These are phyloP conservation scores for Panthera leo DNA, from an alignment of 2,113 vertebrate species.

Conservation along the genomic window DNA sequence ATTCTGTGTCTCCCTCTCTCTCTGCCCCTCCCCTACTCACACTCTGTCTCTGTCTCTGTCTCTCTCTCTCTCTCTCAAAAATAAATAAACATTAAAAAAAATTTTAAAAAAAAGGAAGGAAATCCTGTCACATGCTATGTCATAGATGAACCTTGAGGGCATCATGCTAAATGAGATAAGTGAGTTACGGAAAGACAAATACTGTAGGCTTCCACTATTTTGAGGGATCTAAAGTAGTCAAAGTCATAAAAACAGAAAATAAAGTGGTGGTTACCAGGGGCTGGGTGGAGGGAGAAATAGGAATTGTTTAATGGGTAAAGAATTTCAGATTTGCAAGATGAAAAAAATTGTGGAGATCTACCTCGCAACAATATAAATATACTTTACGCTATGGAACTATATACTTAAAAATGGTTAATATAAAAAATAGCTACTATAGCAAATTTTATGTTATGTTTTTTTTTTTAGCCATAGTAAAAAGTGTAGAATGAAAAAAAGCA, in stretches of 20 bases:
- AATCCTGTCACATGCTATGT: neutral
- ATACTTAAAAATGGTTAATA: neutral
- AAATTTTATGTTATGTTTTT: neutral
- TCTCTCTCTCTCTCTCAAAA: too few relatives aligned
- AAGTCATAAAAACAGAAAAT: neutral
- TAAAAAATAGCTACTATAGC: neutral
- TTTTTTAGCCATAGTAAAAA: slow-evolving; percentile 9
- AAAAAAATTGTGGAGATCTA: neutral
- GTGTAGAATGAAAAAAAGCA: neutral
- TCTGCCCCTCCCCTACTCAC: too few relatives aligned
- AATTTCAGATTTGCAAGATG: neutral
- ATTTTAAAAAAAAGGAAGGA: neutral
- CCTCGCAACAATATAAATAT: neutral
- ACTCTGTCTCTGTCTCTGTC: too few relatives aligned
- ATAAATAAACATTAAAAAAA: too few relatives aligned
- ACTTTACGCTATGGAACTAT: neutral
- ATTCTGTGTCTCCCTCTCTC: too few relatives aligned
- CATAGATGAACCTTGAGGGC: neutral
- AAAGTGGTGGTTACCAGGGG: neutral
- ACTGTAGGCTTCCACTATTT: neutral
- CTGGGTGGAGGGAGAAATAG: neutral
- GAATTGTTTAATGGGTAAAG: neutral
- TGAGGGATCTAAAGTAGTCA: neutral
- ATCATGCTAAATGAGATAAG: neutral
- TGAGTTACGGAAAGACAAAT: neutral